Evolutionary conservation across 2,113 vertebrate species (phyloP).

Genomic region (Neopipo cinnamomea): DNA sequence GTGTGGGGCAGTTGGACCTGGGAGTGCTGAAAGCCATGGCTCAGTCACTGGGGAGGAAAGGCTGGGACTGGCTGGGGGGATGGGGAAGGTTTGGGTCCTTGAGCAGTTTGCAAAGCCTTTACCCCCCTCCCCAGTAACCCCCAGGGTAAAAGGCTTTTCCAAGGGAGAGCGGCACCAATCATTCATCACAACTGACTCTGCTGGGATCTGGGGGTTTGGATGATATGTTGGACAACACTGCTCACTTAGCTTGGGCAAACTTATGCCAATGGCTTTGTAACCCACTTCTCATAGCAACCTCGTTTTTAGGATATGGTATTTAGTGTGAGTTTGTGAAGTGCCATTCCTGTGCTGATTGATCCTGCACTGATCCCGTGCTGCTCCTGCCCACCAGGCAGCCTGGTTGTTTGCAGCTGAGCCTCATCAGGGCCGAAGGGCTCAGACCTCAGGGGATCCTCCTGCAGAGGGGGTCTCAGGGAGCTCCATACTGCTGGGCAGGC

Average conservation of each 20-base stretch:
- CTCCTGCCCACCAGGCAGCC: background rate
- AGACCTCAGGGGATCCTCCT: background rate
- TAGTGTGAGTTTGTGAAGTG: rapidly evolving
- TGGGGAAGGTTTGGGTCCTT: background rate
- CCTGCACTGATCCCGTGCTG: rapidly evolving
- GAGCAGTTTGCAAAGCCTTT: background rate
- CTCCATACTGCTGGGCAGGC: rapidly evolving
- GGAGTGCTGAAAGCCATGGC: background rate
- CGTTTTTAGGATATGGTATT: background rate
- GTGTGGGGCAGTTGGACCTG: background rate
- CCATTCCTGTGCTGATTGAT: rapidly evolving
- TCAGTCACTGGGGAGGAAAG: background rate
- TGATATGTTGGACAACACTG: rapidly evolving
- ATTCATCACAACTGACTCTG: background rate
- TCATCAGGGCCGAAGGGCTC: background rate
- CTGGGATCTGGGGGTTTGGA: rapidly evolving
- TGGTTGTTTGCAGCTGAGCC: background rate
- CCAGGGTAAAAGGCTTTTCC: background rate
- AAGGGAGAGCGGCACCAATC: background rate
- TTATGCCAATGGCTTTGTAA: background rate
- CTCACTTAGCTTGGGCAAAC: background rate
- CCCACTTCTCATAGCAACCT: background rate
- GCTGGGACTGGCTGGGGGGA: rapidly evolving
- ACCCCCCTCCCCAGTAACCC: no score
- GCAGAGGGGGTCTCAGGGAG: rapidly evolving